These are phyloP conservation scores for Clupea harengus DNA, from an alignment of 2,113 vertebrate species.

Conservation along the genomic window DNA sequence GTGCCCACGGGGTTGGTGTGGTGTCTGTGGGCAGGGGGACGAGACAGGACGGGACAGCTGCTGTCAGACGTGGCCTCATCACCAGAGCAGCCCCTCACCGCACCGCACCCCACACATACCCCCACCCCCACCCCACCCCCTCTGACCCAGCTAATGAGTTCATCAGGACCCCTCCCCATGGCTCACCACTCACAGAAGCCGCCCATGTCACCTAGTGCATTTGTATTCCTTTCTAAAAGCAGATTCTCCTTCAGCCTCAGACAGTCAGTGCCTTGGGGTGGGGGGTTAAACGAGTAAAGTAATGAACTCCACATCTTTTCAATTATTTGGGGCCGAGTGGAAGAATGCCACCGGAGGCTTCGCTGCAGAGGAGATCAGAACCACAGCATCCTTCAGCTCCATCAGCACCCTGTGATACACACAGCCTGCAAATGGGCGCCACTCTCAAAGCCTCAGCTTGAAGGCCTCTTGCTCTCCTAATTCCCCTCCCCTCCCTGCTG, in stretches of 20 bases:
- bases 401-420: neutral
- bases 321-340: neutral
- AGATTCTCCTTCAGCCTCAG: neutral
- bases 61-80: slow-evolving; percentile 23
- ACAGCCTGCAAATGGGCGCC: neutral
- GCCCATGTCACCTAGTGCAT: neutral
- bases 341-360: neutral
- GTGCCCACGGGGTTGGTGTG: slow-evolving; percentile 96
- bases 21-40: slow-evolving; percentile 69
- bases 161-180: slow-evolving; percentile 27
- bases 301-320: neutral
- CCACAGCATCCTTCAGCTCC: neutral
- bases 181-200: neutral
- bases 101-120: neutral
- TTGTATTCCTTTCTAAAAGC: neutral
- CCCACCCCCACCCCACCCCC: neutral
- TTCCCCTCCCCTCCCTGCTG: neutral
- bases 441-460: neutral
- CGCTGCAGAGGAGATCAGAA: neutral
- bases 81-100: neutral
- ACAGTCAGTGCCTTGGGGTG: neutral
- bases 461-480: neutral
- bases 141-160: slow-evolving; percentile 6
- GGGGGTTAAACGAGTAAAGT: neutral
- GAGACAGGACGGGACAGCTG: slow-evolving; percentile 9